Conservation (phyloP, 2,888 invertebrate genomes). For the Phania funesta region DNA sequence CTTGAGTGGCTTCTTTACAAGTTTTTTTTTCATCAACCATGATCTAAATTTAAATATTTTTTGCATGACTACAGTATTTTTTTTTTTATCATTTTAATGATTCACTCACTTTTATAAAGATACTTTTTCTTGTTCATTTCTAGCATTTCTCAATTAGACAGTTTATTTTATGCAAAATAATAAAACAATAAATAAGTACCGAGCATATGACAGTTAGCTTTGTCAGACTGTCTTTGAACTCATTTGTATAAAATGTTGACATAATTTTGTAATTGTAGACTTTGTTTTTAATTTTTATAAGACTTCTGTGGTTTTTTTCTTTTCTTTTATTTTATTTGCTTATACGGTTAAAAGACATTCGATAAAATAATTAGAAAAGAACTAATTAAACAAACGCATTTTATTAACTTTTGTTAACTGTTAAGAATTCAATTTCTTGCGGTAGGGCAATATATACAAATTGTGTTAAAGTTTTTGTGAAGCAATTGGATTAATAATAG, state of each 20-base stretch:
- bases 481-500: no score
- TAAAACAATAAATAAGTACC: neutral
- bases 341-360: neutral
- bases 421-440: conserved; percentile 15
- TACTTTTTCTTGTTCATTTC: conserved; percentile 15
- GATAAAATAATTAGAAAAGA: conserved; percentile 10
- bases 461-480: no score
- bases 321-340: neutral
- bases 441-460: neutral
- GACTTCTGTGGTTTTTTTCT: conserved; percentile 32
- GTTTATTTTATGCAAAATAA: conserved; percentile 22
- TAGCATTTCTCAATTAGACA: conserved; percentile 57
- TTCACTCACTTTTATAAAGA: conserved; percentile 17
- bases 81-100: conserved; percentile 46
- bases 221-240: conserved; percentile 13
- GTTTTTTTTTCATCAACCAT: conserved; percentile 54
- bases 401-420: conserved; percentile 7
- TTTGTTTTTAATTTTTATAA: conserved; percentile 47
- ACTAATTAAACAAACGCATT: neutral
- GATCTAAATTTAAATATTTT: conserved; percentile 60
- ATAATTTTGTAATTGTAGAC: conserved; percentile 61
- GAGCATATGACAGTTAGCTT: conserved; percentile 18
- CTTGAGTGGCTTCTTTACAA: conserved; percentile 65
- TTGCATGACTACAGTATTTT: conserved; percentile 31
- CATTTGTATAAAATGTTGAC: conserved; percentile 31